These are phyloP conservation scores for Hyperoodon ampullatus DNA, from an alignment of 2,113 vertebrate species.

Conservation along the genomic window DNA sequence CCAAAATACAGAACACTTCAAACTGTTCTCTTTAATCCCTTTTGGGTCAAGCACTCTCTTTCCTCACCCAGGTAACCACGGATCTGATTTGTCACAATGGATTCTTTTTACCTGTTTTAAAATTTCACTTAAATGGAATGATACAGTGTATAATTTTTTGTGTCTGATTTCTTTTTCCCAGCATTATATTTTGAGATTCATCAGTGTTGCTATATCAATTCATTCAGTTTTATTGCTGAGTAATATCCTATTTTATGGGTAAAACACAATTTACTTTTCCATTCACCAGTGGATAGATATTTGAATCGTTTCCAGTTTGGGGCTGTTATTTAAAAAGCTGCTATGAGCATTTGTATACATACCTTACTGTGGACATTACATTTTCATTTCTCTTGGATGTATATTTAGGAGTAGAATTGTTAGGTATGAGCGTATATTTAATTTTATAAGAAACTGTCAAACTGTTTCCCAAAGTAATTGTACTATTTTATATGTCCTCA, in stretches of 20 bases:
- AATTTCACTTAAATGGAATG: background rate
- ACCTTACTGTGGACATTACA: background rate
- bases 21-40: background rate
- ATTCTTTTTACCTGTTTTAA: no score
- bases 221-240: background rate
- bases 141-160: background rate
- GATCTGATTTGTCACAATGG: background rate
- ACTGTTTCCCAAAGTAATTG: background rate
- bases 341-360: background rate
- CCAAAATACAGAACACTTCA: constrained; percentile 1
- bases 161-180: background rate
- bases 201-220: background rate
- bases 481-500: background rate
- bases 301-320: background rate
- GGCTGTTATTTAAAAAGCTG: background rate
- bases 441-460: background rate
- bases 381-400: background rate
- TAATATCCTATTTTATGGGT: background rate
- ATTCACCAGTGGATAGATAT: background rate
- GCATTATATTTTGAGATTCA: background rate
- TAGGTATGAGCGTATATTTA: background rate
- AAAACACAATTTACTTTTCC: background rate
- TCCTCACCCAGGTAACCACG: background rate
- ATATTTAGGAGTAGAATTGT: background rate
- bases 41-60: background rate